Evolutionary conservation across 2,888 invertebrate species (phyloP).

Genomic region (Agriopis aurantiaria): DNA sequence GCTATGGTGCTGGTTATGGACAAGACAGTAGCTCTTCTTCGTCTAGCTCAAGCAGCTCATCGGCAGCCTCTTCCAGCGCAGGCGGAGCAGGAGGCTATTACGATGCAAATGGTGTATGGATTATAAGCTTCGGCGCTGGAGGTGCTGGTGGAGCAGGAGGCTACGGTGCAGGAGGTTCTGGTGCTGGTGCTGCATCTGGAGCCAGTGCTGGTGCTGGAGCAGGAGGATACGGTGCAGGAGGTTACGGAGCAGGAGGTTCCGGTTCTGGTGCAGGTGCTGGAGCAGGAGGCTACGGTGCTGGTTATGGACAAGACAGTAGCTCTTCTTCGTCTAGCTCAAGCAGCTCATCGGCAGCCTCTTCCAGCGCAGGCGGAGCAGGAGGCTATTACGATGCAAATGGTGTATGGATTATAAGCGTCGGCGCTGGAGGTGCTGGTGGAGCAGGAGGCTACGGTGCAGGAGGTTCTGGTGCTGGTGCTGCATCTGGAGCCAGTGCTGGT

Average conservation of each 20-base stretch:
- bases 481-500: background rate
- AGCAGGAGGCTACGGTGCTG: constrained; percentile 1
- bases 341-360: too few relatives aligned
- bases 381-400: background rate
- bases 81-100: background rate
- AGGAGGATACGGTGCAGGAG: background rate
- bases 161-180: background rate
- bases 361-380: background rate
- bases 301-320: constrained; percentile 5
- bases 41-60: background rate
- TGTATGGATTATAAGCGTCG: background rate
- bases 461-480: background rate
- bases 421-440: background rate
- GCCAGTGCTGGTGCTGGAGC: background rate
- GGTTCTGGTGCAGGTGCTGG: background rate
- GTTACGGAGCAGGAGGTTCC: background rate
- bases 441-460: background rate
- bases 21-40: background rate
- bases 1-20: too few relatives aligned
- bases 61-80: background rate
- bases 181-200: too few relatives aligned
- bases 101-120: background rate
- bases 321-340: constrained; percentile 1
- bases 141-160: background rate
- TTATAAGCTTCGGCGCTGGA: background rate